These are phyloP conservation scores for Drosophila setosimentum DNA, from an alignment of 2,888 invertebrate genomes.

Conservation along the genomic window DNA sequence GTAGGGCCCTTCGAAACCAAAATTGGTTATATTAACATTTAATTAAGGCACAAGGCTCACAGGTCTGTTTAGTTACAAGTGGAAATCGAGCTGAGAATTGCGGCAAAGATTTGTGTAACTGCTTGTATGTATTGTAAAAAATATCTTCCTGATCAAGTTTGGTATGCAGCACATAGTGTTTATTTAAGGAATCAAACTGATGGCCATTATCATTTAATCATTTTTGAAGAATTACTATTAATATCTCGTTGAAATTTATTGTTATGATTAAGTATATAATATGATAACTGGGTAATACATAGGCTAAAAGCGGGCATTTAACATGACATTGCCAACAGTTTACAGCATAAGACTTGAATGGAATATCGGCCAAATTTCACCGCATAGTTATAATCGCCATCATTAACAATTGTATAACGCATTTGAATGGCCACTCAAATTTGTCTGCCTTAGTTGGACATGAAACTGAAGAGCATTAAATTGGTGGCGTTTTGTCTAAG, in stretches of 20 bases:
- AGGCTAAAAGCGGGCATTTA: background rate
- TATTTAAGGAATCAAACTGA: background rate
- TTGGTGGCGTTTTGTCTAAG: constrained; percentile 15
- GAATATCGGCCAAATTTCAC: constrained; percentile 20
- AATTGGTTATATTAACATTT: constrained; percentile 72
- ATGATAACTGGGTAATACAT: background rate
- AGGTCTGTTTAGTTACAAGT: constrained; percentile 4
- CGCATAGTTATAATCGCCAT: constrained; percentile 2
- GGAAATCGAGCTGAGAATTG: background rate
- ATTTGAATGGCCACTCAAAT: constrained; percentile 6
- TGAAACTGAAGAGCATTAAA: constrained; percentile 38
- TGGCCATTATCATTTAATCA: background rate
- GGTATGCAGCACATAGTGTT: background rate
- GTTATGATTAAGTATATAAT: background rate
- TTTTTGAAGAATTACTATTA: background rate
- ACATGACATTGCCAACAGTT: constrained; percentile 2
- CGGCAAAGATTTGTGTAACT: background rate
- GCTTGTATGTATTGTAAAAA: background rate
- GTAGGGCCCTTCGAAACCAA: constrained; percentile 40
- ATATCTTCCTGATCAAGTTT: background rate
- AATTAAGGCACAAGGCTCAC: constrained; percentile 73
- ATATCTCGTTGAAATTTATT: background rate
- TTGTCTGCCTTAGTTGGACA: constrained; percentile 22
- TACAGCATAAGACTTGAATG: background rate
- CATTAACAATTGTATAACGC: constrained; percentile 8